A percentile compares a stretch with the other conserved stretches of the same genome.
phyloP scores from a whole-genome alignment of 2,797 vertebrate species.

The Numenius phaeopus region DNA sequence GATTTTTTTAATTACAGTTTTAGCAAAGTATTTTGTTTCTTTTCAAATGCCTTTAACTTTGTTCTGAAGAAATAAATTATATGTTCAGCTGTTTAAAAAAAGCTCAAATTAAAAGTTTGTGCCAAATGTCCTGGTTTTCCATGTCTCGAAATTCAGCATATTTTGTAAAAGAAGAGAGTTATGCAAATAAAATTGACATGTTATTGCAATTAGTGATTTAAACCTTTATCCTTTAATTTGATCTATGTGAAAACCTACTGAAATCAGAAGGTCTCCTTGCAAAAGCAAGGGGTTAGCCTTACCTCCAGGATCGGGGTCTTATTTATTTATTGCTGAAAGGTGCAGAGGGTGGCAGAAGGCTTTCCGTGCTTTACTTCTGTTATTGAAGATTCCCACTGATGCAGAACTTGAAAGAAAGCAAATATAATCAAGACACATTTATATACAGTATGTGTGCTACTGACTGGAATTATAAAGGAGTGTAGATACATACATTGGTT shows the following conservation, averaged over 20 bases:
- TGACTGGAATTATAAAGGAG: slow-evolving; percentile 29
- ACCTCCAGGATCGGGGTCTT: background rate
- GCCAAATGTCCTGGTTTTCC: background rate
- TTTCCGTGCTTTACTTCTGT: slow-evolving; percentile 38
- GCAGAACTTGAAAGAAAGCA: slow-evolving; percentile 66
- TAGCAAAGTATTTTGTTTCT: background rate
- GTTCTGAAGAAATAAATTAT: slow-evolving; percentile 50
- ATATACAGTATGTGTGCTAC: background rate
- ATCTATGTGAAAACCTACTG: background rate
- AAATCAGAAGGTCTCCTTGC: background rate
- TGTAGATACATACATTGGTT: background rate
- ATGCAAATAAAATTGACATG: background rate
- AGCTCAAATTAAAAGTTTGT: background rate
- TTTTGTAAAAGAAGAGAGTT: background rate
- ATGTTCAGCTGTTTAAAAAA: background rate
- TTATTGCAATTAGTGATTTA: background rate
- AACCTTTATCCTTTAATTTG: background rate
- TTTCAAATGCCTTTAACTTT: slow-evolving; percentile 46
- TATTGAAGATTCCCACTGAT: slow-evolving; percentile 54
- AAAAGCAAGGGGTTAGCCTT: background rate
- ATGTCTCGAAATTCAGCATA: background rate
- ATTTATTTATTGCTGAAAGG: slow-evolving; percentile 34
- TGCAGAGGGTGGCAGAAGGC: background rate
- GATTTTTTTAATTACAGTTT: slow-evolving; percentile 53
- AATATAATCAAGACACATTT: slow-evolving; percentile 52